Percentiles rank a stretch among this genome's conserved stretches.
These are phyloP conservation scores for Aphelenchoides fujianensis DNA, from an alignment of 1,140 invertebrate species.

Conservation along the genomic window DNA sequence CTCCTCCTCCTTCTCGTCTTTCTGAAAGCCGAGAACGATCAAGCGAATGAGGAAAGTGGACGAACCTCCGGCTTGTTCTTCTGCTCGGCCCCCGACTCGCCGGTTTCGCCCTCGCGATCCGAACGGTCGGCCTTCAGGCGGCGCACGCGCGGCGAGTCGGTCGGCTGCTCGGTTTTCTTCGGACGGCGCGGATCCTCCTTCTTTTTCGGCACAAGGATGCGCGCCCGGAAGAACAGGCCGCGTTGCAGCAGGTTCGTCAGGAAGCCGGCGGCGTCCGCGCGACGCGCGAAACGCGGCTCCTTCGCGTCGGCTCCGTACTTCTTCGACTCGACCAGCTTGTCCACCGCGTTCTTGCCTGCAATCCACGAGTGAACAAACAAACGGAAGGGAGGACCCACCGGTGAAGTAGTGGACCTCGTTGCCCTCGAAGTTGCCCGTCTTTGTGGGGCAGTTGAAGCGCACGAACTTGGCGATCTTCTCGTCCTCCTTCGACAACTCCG, in stretches of 20 bases:
- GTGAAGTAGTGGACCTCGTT: conserved; percentile 96
- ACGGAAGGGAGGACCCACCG: conserved; percentile 67
- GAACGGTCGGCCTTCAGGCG: conserved; percentile 24
- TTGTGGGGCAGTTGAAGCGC: conserved; percentile 82
- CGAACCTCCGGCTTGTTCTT: conserved; percentile 13
- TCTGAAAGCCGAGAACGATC: conserved; percentile 31
- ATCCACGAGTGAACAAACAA: conserved; percentile 24
- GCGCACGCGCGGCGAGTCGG: not conserved
- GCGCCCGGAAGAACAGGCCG: conserved; percentile 52
- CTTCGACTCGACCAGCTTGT: conserved; percentile 83
- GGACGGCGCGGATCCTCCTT: conserved; percentile 71
- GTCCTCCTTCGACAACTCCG: conserved; percentile 75
- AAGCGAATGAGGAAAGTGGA: not conserved
- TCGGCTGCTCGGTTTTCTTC: conserved; percentile 17
- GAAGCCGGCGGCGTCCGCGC: conserved; percentile 76
- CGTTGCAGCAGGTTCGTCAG: conserved; percentile 69
- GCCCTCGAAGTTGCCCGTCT: conserved; percentile 88
- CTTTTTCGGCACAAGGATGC: conserved; percentile 56
- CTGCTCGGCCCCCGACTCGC: conserved; percentile 12
- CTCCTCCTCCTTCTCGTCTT: conserved; percentile 56
- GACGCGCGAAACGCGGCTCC: conserved; percentile 75
- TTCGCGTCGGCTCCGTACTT: conserved; percentile 77
- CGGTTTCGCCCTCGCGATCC: conserved; percentile 14
- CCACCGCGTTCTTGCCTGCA: conserved; percentile 75
- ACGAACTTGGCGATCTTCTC: conserved; percentile 89